Evolutionary conservation across 2,888 invertebrate species (phyloP), one percentile per base, ranked within the genome.

Genomic region (Charanyca ferruginea): DNA sequence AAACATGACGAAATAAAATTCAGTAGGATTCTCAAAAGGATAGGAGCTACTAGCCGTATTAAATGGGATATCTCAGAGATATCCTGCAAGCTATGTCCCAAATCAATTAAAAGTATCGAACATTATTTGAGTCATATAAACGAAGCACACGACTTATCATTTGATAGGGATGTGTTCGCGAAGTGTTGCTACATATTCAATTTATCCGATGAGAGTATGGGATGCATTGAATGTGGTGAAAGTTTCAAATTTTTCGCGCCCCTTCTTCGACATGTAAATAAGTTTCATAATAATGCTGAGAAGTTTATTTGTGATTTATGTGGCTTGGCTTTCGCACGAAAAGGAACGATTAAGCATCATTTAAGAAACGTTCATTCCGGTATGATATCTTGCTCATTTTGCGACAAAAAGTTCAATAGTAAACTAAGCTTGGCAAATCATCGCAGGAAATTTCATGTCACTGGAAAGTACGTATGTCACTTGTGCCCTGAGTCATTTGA

Each of bases 61-160:
- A 92, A 92, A 44, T 74, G 90, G 45, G 91, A 92, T 38, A 72
- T 92, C 0, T 85, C 90, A 0, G 85, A 90, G 3, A 70, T 89
- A 6, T 67, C 80, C 0, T 92, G 91, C 76, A 90, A 86, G 28
- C 68, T 79, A 25, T 92, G 91, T 42, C 73, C 78, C 0, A 83
- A 85, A 66, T 45, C 77, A 0, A 63, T 85, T 3, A 20, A 57
- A 0, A 83, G 28, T 28, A 67, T 90, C 3, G 81, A 87, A 5
- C 83, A 86, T 0, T 84, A 85, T 41, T 52, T 88, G 3, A 60
- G 78, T 0, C 90, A 90, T 45, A 57, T 79, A 0, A 48, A 35
- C 8, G 59, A 79, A 1, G 66, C 55, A 0, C 90, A 90, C 55
- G 79, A 81, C 2, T 41, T 84, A 0, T 45, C 52, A 0, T 72